These are phyloP conservation scores for Mizuhopecten yessoensis DNA, from an alignment of 1,140 invertebrate species.

Conservation along the genomic window DNA sequence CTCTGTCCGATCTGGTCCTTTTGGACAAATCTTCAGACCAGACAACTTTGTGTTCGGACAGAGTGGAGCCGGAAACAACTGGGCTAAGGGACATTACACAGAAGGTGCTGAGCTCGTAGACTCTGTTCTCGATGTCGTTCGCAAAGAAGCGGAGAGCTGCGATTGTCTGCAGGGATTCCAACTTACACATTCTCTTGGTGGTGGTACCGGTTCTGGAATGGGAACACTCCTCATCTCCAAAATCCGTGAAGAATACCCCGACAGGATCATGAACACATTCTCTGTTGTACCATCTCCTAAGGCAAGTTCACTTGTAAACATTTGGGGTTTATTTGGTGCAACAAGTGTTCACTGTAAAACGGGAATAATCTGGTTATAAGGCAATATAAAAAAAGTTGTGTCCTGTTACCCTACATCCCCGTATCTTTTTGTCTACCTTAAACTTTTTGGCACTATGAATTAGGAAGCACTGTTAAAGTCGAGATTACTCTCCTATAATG, in stretches of 20 bases:
- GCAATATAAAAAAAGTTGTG: no score
- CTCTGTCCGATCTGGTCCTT: slow-evolving; percentile 93
- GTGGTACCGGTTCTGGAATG: slow-evolving; percentile 82
- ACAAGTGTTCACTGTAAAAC: no score
- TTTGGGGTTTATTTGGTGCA: no score
- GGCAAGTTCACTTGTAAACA: slow-evolving; percentile 51
- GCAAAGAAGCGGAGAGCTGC: slow-evolving; percentile 93
- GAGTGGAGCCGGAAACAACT: slow-evolving; percentile 92
- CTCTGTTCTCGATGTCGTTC: slow-evolving; percentile 90
- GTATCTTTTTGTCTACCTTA: no score
- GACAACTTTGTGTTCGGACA: slow-evolving; percentile 79
- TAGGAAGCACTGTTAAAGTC: no score
- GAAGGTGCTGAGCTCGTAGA: slow-evolving; percentile 95
- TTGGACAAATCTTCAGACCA: slow-evolving; percentile 82
- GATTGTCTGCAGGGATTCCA: slow-evolving; percentile 91
- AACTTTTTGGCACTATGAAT: no score
- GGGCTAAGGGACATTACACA: slow-evolving; percentile 97
- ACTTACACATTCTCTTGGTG: slow-evolving; percentile 90
- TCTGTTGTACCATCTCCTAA: slow-evolving; percentile 95
- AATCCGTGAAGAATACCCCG: slow-evolving; percentile 87
- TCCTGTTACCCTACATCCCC: no score
- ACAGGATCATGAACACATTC: slow-evolving; percentile 95
- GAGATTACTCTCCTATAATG: no score
- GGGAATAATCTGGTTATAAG: no score
- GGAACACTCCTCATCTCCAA: slow-evolving; percentile 86